A percentile compares a stretch with the other conserved stretches of the same genome.
phyloP scores from a whole-genome alignment of 1,140 invertebrate genomes.

The Ridgeia piscesae region DNA sequence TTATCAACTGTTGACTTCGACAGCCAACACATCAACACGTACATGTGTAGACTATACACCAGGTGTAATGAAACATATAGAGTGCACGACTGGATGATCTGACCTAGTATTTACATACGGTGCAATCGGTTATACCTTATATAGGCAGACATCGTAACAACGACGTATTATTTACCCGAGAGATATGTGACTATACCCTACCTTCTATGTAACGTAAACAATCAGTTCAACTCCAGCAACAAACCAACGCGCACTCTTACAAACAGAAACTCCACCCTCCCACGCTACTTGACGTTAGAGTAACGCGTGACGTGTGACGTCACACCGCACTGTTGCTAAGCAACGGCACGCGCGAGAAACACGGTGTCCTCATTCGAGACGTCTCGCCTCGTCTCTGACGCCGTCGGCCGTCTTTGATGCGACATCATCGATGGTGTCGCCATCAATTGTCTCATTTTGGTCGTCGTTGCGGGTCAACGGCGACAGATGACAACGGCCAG shows the following conservation, averaged over 20 bases:
- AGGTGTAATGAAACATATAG: no score
- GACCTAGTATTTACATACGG: no score
- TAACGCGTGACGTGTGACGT: background rate
- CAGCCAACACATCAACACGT: no score
- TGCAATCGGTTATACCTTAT: no score
- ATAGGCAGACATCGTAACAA: background rate
- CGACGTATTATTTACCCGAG: background rate
- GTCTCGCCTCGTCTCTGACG: background rate
- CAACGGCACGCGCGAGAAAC: background rate
- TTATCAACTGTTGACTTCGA: no score
- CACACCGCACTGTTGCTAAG: background rate
- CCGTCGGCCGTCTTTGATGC: background rate
- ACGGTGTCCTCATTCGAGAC: background rate
- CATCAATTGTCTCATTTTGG: background rate
- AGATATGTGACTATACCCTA: background rate
- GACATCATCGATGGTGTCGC: background rate
- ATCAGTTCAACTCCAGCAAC: background rate
- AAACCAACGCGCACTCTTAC: background rate
- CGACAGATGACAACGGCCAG: background rate
- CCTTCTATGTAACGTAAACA: background rate
- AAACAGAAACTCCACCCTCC: background rate
- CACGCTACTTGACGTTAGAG: background rate
- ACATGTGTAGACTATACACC: no score
- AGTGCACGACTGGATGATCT: no score
- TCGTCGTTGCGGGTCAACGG: background rate